Evolutionary conservation across 2,888 invertebrate genomes (phyloP).

Genomic region (Hemaris fuciformis): DNA sequence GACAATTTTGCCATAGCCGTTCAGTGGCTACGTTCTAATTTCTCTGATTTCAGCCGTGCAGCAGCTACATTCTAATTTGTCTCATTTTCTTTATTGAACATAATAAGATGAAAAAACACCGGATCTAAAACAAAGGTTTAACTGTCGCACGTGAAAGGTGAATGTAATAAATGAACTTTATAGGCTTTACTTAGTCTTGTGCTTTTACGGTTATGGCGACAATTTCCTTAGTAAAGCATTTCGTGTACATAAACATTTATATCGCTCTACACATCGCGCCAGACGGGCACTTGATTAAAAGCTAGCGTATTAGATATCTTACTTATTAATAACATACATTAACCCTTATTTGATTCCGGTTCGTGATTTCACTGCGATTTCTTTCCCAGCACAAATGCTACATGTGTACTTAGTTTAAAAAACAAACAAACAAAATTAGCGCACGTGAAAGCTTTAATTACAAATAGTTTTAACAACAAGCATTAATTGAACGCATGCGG

Average conservation of each 20-base stretch:
- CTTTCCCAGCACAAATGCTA: background rate
- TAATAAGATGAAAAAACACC: background rate
- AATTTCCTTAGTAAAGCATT: background rate
- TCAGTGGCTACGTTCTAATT: too few relatives aligned
- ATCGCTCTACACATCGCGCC: background rate
- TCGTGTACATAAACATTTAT: background rate
- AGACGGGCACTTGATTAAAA: too few relatives aligned
- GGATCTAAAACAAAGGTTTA: slow-evolving; percentile 19
- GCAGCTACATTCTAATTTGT: too few relatives aligned
- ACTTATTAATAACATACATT: background rate
- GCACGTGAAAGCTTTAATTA: background rate
- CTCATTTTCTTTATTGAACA: background rate
- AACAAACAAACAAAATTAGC: background rate
- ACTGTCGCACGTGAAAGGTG: slow-evolving; percentile 27
- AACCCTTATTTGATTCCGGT: background rate
- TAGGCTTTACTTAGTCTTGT: slow-evolving; percentile 17
- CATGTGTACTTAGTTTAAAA: background rate
- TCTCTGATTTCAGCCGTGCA: too few relatives aligned
- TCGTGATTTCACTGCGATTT: background rate
- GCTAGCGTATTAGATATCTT: too few relatives aligned
- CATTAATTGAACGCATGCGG: slow-evolving; percentile 5
- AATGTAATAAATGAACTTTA: slow-evolving; percentile 23
- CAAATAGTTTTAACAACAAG: slow-evolving; percentile 3
- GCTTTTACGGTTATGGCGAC: slow-evolving; percentile 17
- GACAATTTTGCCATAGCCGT: too few relatives aligned